Evolutionary conservation across 2,888 invertebrate genomes (phyloP).

Genomic region (Tethea ocularis): DNA sequence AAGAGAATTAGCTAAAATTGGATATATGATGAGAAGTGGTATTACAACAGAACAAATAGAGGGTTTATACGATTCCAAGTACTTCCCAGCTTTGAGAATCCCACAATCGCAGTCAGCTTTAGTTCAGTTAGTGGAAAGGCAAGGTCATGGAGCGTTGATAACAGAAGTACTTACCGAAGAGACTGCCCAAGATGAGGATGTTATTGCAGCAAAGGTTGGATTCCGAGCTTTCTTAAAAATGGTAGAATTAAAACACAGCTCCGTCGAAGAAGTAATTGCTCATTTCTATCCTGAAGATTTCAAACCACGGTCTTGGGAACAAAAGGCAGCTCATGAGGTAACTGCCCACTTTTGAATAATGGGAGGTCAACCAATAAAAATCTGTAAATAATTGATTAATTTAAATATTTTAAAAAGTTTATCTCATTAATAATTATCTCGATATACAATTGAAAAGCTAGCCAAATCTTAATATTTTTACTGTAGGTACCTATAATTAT

Average conservation of each 20-base stretch:
- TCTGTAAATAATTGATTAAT: too few species aligned
- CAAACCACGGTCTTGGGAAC: conserved; percentile 91
- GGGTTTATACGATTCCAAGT: conserved; percentile 89
- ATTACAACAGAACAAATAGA: conserved; percentile 90
- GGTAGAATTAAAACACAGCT: conserved; percentile 91
- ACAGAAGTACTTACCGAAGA: conserved; percentile 92
- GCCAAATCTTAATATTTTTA: too few species aligned
- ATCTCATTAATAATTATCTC: too few species aligned
- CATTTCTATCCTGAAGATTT: conserved; percentile 94
- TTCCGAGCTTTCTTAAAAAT: conserved; percentile 94
- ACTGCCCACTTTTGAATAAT: conserved; percentile 12
- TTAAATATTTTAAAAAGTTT: too few species aligned
- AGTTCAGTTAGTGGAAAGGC: conserved; percentile 92
- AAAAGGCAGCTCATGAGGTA: conserved; percentile 87
- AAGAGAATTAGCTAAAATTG: conserved; percentile 92
- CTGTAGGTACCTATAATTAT: too few species aligned
- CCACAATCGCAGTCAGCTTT: conserved; percentile 93
- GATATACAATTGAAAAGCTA: too few species aligned
- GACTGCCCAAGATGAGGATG: conserved; percentile 89
- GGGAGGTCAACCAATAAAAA: too few species aligned
- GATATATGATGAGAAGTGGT: conserved; percentile 90
- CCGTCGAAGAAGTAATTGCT: conserved; percentile 92
- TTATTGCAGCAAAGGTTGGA: conserved; percentile 91
- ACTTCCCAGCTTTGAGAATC: conserved; percentile 90
- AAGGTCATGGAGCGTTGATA: conserved; percentile 91